phyloP scores from a whole-genome alignment of 2,797 vertebrate genomes.

The Percopsis omiscomaycus region DNA sequence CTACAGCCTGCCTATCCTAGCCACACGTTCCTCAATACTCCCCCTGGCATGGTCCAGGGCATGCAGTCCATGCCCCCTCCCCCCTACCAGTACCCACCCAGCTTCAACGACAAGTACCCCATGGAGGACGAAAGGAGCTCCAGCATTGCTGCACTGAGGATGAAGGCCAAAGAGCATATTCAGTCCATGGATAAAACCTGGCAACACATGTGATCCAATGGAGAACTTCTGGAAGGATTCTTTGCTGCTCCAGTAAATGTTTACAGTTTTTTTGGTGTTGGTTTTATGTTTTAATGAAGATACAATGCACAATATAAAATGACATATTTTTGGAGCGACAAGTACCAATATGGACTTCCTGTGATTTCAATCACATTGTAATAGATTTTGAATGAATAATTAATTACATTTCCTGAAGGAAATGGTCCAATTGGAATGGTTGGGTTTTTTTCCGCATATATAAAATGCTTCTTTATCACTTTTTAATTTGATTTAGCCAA shows the following conservation, averaged over 20 bases:
- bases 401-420: slow-evolving; percentile 5
- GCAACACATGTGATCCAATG: slow-evolving; percentile 84
- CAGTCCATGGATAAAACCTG: slow-evolving; percentile 94
- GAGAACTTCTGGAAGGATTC: slow-evolving; percentile 18
- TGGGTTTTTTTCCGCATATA: background rate
- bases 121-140: slow-evolving; percentile 88
- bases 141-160: slow-evolving; percentile 88
- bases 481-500: slow-evolving; percentile 16
- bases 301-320: slow-evolving; percentile 18
- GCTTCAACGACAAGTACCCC: slow-evolving; percentile 88
- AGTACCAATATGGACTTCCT: slow-evolving; percentile 16
- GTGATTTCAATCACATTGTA: slow-evolving; percentile 11
- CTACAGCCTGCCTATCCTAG: slow-evolving; percentile 81
- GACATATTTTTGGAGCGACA: slow-evolving; percentile 25
- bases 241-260: slow-evolving; percentile 47
- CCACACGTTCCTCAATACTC: slow-evolving; percentile 83
- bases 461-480: background rate
- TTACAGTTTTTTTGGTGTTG: slow-evolving; percentile 54
- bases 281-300: slow-evolving; percentile 13
- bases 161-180: slow-evolving; percentile 94
- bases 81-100: slow-evolving; percentile 83
- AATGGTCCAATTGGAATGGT: background rate
- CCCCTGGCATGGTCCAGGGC: slow-evolving; percentile 81
- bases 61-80: slow-evolving; percentile 86
- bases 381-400: slow-evolving; percentile 14